A percentile compares a stretch with the other conserved stretches of the same genome.
Conservation (phyloP, 2,113 vertebrate species). For the Tiliqua scincoides region DNA sequence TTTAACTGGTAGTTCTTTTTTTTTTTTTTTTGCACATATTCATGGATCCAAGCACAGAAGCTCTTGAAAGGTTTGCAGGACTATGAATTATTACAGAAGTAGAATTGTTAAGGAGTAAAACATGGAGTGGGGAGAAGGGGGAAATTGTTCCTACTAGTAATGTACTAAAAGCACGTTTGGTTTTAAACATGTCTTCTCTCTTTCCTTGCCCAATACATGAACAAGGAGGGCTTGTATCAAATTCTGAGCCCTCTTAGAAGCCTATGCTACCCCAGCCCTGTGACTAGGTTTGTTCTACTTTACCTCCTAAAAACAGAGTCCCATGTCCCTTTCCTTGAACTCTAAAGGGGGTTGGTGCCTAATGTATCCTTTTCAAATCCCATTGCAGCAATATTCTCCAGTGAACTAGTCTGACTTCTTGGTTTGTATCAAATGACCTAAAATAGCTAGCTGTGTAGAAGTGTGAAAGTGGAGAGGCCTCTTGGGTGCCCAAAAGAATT, state of each 20-base stretch:
- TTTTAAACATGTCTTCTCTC: neutral
- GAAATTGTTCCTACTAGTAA: neutral
- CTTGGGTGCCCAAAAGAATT: slow-evolving; percentile 17
- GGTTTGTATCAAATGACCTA: slow-evolving; percentile 68
- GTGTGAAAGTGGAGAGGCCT: slow-evolving; percentile 67
- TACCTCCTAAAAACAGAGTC: neutral
- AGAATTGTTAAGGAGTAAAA: neutral
- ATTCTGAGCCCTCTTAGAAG: neutral
- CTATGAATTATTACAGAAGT: neutral
- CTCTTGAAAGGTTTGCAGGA: neutral
- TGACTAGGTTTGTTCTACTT: neutral
- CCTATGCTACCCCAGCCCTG: neutral
- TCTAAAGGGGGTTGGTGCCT: neutral
- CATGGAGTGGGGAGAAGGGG: neutral
- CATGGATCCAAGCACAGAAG: neutral
- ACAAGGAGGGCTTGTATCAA: neutral
- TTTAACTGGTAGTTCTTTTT: neutral
- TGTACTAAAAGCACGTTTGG: neutral
- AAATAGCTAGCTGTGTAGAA: slow-evolving; percentile 64
- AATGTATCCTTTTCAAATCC: neutral
- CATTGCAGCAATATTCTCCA: neutral
- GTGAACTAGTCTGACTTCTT: slow-evolving; percentile 29
- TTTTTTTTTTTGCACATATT: neutral
- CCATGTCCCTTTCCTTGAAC: neutral
- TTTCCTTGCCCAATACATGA: neutral